A percentile compares a stretch with the other conserved stretches of the same genome.
These are phyloP conservation scores for Cirrhinus molitorella DNA, from an alignment of 2,797 vertebrate species.

Conservation along the genomic window DNA sequence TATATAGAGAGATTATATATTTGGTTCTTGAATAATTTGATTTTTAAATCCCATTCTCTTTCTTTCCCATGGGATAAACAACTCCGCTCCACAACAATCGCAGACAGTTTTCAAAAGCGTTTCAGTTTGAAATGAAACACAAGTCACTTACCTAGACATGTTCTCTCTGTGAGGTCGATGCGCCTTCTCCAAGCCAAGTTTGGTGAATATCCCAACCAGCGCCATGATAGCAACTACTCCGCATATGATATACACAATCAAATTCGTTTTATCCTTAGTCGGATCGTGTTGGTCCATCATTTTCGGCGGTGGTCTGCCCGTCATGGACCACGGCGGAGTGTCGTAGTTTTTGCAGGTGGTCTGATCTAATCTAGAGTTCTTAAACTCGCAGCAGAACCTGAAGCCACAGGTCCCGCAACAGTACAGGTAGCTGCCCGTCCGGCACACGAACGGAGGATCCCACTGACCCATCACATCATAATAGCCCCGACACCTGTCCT, in stretches of 20 bases:
- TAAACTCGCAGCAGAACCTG: constrained; percentile 97
- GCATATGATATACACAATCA: constrained; percentile 98
- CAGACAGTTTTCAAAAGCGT: neutral
- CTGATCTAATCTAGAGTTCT: constrained; percentile 91
- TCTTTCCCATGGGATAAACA: neutral
- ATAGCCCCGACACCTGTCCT: constrained; percentile 93
- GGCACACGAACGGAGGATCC: constrained; percentile 96
- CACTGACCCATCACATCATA: constrained; percentile 99
- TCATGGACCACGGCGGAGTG: constrained; percentile 93
- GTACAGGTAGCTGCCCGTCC: constrained; percentile 93
- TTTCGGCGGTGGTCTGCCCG: constrained; percentile 89
- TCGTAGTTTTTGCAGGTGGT: constrained; percentile 95
- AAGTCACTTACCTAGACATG: constrained; percentile 89
- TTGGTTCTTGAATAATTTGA: neutral
- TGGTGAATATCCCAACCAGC: constrained; percentile 98
- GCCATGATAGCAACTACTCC: constrained; percentile 99
- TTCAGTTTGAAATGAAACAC: constrained; percentile 41
- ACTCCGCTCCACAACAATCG: neutral
- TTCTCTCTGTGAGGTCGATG: constrained; percentile 96
- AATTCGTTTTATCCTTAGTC: constrained; percentile 97
- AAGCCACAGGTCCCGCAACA: constrained; percentile 99
- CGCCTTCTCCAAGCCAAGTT: constrained; percentile 94
- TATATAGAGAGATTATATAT: neutral
- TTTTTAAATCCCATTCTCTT: neutral
- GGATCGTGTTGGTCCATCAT: constrained; percentile 90